Conservation (phyloP, 2,888 invertebrate genomes). For the Caenorhabditis sinica region DNA sequence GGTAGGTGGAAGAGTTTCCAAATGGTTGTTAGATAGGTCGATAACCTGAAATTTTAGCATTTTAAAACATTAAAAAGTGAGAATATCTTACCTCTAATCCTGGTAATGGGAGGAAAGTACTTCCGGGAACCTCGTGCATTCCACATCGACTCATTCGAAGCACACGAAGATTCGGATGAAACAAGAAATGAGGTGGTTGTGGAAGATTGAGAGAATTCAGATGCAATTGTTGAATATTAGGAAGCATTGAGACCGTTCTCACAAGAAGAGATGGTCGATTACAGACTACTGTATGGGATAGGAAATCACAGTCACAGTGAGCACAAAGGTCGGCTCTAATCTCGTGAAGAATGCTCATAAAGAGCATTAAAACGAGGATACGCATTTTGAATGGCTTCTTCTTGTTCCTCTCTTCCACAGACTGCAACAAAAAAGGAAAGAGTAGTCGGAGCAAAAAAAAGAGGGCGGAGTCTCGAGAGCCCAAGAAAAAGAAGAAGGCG, state of each 20-base stretch:
- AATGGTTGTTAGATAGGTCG: conserved; percentile 76
- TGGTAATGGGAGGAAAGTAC: conserved; percentile 77
- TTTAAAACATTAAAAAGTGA: no score
- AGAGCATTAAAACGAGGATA: conserved; percentile 41
- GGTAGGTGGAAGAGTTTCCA: conserved; percentile 76
- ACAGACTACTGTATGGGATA: conserved; percentile 65
- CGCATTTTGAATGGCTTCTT: conserved; percentile 25
- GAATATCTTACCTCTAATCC: conserved; percentile 71
- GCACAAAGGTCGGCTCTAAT: conserved; percentile 63
- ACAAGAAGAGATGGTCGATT: conserved; percentile 68
- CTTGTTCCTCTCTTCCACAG: not conserved
- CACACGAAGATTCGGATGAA: conserved; percentile 72
- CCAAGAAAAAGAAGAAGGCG: conserved; percentile 17
- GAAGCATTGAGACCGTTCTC: conserved; percentile 70
- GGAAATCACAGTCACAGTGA: conserved; percentile 72
- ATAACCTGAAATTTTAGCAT: conserved; percentile 35
- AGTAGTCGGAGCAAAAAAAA: conserved; percentile 40
- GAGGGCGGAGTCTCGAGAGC: conserved; percentile 29
- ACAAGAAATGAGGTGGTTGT: conserved; percentile 80
- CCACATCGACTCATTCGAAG: conserved; percentile 77
- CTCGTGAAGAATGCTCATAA: conserved; percentile 12
- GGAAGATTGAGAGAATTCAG: conserved; percentile 68
- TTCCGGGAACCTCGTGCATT: conserved; percentile 73
- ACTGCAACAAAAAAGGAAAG: conserved; percentile 34
- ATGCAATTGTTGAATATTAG: conserved; percentile 64